These are phyloP conservation scores for Patella ulyssiponensis DNA, from an alignment of 2,888 invertebrate species.

Conservation along the genomic window DNA sequence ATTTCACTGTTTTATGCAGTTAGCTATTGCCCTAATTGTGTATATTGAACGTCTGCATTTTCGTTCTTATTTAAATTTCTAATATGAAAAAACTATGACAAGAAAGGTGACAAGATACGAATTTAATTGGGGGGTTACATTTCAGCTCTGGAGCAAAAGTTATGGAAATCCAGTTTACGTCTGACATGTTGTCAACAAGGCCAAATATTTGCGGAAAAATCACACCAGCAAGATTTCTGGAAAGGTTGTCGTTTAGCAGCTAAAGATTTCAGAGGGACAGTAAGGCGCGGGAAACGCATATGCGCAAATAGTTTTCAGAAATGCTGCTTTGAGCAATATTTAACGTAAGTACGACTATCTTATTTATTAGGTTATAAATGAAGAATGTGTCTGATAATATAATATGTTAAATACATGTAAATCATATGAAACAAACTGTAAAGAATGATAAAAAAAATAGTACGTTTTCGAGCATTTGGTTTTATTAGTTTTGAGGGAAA, in stretches of 20 bases:
- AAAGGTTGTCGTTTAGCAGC: slow-evolving; percentile 29
- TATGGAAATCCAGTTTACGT: slow-evolving; percentile 30
- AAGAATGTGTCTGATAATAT: too few relatives aligned
- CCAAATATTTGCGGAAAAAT: slow-evolving; percentile 20
- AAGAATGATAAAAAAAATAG: too few relatives aligned
- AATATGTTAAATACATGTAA: too few relatives aligned
- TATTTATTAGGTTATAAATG: not conserved
- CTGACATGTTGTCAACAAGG: slow-evolving; percentile 39
- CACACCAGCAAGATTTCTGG: slow-evolving; percentile 26
- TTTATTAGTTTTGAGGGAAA: too few relatives aligned
- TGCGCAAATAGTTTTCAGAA: slow-evolving; percentile 27
- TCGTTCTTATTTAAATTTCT: too few relatives aligned
- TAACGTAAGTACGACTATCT: slow-evolving; percentile 14
- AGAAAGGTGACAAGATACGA: too few relatives aligned
- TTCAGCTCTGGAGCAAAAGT: slow-evolving; percentile 33
- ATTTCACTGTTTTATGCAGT: too few relatives aligned
- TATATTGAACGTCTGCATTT: too few relatives aligned
- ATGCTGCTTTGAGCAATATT: slow-evolving; percentile 30
- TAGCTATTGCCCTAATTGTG: too few relatives aligned
- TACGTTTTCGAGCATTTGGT: too few relatives aligned
- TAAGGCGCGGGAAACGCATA: slow-evolving; percentile 13
- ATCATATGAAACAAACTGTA: too few relatives aligned
- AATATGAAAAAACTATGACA: too few relatives aligned
- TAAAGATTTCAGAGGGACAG: slow-evolving; percentile 22
- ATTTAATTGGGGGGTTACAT: not conserved